phyloP scores from a whole-genome alignment of 2,797 vertebrate species.

The Pangasius larnaudii region DNA sequence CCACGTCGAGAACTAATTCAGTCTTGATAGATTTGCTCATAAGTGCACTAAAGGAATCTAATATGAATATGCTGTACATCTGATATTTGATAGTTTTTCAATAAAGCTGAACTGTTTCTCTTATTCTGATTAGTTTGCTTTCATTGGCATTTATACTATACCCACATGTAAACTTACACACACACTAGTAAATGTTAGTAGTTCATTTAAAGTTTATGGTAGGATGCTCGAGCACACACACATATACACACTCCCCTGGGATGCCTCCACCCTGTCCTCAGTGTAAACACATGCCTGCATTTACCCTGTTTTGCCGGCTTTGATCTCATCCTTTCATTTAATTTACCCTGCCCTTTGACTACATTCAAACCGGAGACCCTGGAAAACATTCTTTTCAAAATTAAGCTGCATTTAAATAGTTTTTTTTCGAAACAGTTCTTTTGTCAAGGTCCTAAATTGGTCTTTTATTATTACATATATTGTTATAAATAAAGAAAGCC shows the following conservation, averaged over 20 bases:
- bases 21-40: not conserved
- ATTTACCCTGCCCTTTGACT: not conserved
- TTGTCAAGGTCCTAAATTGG: not conserved
- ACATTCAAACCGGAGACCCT: not conserved
- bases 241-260: not conserved
- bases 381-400: not conserved
- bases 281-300: conserved; percentile 21
- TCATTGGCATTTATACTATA: not conserved
- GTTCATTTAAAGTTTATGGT: conserved; percentile 7
- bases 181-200: not conserved
- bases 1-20: not conserved
- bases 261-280: conserved; percentile 25
- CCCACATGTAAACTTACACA: not conserved
- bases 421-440: not conserved
- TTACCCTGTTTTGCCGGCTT: not conserved
- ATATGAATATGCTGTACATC: not conserved
- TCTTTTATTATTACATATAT: not conserved
- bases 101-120: not conserved
- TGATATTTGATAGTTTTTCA: not conserved
- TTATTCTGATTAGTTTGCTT: not conserved
- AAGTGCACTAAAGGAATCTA: not conserved
- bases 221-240: conserved; percentile 1
- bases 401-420: not conserved
- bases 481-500: not conserved
- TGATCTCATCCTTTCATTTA: conserved; percentile 3